Evolutionary conservation across 1,140 invertebrate genomes (phyloP).

Genomic region (Steinernema khuongi): DNA sequence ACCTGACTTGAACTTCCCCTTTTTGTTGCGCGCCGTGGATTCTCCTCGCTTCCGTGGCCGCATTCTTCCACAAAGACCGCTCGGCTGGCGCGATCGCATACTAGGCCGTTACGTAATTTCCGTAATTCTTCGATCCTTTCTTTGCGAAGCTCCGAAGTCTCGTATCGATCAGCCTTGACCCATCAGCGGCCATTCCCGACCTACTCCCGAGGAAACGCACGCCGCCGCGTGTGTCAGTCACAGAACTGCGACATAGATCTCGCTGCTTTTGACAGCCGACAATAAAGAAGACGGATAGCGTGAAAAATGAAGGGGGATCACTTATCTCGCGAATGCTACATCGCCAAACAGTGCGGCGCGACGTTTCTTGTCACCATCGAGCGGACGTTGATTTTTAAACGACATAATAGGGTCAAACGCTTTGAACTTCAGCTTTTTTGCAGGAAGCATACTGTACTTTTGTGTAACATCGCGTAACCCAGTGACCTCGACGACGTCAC

Average conservation of each 20-base stretch:
- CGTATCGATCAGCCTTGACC: constrained; percentile 11
- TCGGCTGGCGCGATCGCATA: background rate
- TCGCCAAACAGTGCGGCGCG: no score
- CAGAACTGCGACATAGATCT: constrained; percentile 4
- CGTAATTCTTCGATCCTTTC: background rate
- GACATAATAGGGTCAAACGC: no score
- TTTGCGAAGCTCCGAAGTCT: background rate
- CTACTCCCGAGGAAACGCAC: constrained; percentile 3
- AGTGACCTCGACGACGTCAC: background rate
- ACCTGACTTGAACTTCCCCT: no score
- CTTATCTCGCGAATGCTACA: no score
- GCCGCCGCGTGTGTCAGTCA: background rate
- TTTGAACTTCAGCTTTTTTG: background rate
- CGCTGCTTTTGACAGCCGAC: background rate
- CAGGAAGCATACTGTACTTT: no score
- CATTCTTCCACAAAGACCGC: no score
- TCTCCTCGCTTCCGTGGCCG: no score
- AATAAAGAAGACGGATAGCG: background rate
- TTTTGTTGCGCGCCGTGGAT: no score
- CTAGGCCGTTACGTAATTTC: background rate
- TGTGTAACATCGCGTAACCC: constrained; percentile 8
- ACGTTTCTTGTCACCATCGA: no score
- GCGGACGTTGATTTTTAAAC: no score
- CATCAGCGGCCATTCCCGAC: background rate
- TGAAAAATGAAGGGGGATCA: background rate